Conservation (phyloP, 2,888 invertebrate species). For the Priocnemis perturbator region DNA sequence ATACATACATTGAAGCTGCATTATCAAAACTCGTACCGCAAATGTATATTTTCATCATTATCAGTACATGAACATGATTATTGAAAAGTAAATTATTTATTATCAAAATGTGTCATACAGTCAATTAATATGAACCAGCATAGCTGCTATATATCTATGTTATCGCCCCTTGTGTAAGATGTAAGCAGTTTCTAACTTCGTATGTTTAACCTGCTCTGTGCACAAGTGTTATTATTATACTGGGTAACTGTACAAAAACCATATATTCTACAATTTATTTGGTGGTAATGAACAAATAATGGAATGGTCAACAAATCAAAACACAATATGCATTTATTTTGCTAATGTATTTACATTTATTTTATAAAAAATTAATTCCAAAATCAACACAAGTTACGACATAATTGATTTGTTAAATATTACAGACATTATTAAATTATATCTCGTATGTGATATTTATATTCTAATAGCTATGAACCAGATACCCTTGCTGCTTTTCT, state of each 20-base stretch:
- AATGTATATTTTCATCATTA: not conserved
- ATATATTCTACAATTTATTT: not conserved
- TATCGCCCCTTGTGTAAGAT: not conserved
- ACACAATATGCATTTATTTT: not conserved
- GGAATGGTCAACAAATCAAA: not conserved
- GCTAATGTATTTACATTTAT: not conserved
- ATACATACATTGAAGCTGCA: no score
- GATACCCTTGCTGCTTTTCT: slow-evolving; percentile 80
- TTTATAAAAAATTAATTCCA: not conserved
- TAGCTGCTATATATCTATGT: no score
- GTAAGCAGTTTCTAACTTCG: no score
- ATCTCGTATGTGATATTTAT: not conserved
- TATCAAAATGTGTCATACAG: no score
- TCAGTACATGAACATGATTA: no score
- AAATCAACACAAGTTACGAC: not conserved
- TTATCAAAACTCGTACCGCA: slow-evolving; percentile 8
- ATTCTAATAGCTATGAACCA: slow-evolving; percentile 24
- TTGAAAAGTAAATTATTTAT: no score
- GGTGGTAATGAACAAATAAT: not conserved
- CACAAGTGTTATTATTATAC: no score
- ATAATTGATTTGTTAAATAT: slow-evolving; percentile 1
- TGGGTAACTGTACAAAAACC: not conserved
- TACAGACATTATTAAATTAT: not conserved
- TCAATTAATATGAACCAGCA: no score
- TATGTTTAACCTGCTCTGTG: no score